A percentile compares a stretch with the other conserved stretches of the same genome.
These are phyloP conservation scores for Rhagologus leucostigma DNA, from an alignment of 2,113 vertebrate species.

Conservation along the genomic window DNA sequence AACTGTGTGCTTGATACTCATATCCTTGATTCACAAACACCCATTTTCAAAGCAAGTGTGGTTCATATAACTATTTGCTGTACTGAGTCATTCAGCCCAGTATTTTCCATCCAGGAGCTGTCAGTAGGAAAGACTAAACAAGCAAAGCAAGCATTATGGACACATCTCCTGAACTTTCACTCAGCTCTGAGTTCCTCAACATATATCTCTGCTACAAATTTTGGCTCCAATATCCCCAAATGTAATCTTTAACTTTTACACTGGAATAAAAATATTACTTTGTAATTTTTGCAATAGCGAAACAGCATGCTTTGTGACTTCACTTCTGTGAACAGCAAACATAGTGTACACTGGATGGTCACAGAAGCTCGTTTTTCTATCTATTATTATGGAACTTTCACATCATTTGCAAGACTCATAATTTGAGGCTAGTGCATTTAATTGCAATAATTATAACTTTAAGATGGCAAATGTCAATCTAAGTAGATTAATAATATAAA, in stretches of 20 bases:
- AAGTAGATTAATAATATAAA: background rate
- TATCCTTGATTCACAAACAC: background rate
- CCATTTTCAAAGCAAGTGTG: background rate
- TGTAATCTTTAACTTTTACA: background rate
- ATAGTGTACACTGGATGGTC: background rate
- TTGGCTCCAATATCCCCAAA: background rate
- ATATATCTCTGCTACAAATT: background rate
- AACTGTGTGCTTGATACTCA: background rate
- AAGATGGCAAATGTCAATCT: background rate
- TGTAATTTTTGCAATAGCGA: background rate
- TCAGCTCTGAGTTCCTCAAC: background rate
- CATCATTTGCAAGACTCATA: background rate
- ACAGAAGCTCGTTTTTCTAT: background rate
- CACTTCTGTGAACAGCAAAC: background rate
- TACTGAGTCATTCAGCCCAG: background rate
- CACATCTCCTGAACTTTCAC: background rate
- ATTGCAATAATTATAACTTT: background rate
- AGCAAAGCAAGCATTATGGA: background rate
- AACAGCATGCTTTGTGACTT: background rate
- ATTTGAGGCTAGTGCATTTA: background rate
- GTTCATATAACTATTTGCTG: background rate
- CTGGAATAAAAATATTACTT: background rate
- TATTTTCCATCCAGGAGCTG: background rate
- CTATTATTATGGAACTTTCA: background rate
- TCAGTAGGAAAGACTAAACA: background rate